Evolutionary conservation across 2,797 vertebrate genomes (phyloP).

Genomic region (Manis pentadactyla): DNA sequence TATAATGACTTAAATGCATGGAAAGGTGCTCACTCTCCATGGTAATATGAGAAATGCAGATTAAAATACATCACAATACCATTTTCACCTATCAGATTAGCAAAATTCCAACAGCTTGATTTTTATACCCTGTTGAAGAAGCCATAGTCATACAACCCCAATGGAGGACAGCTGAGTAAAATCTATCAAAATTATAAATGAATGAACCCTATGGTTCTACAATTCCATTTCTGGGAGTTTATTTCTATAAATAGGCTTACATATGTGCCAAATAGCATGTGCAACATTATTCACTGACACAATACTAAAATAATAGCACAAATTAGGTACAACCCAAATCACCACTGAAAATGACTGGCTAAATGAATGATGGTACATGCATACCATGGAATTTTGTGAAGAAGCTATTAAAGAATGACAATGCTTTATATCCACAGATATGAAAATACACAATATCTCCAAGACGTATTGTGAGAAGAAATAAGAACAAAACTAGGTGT

Average conservation of each 20-base stretch:
- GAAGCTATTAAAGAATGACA: background rate
- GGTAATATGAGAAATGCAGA: conserved; percentile 55
- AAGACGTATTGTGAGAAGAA: conserved; percentile 14
- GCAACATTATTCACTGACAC: conserved; percentile 15
- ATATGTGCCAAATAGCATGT: conserved; percentile 27
- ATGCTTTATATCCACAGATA: conserved; percentile 4
- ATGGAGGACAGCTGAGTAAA: conserved; percentile 35
- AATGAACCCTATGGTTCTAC: conserved; percentile 19
- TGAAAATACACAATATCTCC: background rate
- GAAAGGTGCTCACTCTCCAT: conserved; percentile 50
- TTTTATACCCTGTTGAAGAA: conserved; percentile 20
- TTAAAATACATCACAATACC: conserved; percentile 55
- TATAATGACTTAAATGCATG: conserved; percentile 17
- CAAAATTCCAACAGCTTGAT: conserved; percentile 43
- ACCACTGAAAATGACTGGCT: conserved; percentile 19
- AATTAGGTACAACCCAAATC: conserved; percentile 16
- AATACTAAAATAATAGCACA: conserved; percentile 3
- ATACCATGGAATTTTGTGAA: background rate
- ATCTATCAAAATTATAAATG: conserved; percentile 55
- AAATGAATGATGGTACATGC: background rate
- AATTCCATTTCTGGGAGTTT: conserved; percentile 47
- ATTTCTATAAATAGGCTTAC: conserved; percentile 40
- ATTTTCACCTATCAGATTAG: conserved; percentile 57
- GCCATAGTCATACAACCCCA: background rate
- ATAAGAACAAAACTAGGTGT: conserved; percentile 15